Evolutionary conservation across 2,888 invertebrate genomes (phyloP), one percentile per base, ranked within the genome.

Genomic region (Folsomia candida): DNA sequence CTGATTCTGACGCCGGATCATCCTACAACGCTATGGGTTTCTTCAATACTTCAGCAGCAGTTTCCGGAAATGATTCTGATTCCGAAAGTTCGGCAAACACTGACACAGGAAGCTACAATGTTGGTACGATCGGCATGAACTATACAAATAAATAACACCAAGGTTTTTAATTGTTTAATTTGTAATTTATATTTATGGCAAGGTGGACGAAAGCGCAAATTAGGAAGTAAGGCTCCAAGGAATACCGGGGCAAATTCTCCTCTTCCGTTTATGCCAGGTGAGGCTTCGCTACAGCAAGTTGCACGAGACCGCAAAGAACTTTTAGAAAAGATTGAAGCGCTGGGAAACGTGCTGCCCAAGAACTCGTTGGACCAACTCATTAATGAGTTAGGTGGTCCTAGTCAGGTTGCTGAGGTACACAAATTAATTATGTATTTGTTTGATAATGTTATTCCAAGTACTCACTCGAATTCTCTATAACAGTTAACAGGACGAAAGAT

Each of bases 281-380:
- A 90, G 77, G 92, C 92, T 77, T 91, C 92, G 26, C 92, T 94
- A 73, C 94, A 95, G 82, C 88, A 91, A 62, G 95, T 95, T 0
- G 92, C 92, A 84, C 88, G 88, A 81, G 94, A 97, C 93, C 96
- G 97, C 85, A 92, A 94, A 80, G 92, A 97, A 77, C 85, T 99
- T 54, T 84, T 99, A 76, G 87, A 87, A 75, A 88, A 89, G 81
- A 90, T 99, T 70, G 97, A 98, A 83, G 85, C 87, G 27, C 86
- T 98, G 1, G 97, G 97, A 4, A 89, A 91, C 0, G 87, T 88
- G 24, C 85, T 99, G 78, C 99, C 99, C 3, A 93, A 97, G 51
- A 99, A 99, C 84, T 97, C 99, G 0, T 86, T 99, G 59, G 99
- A 99, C 87, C 97, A 99, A 83, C 87, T 99, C 14, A 98, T 99